phyloP scores from a whole-genome alignment of 2,888 invertebrate species.

The Scrobipalpa costella region DNA sequence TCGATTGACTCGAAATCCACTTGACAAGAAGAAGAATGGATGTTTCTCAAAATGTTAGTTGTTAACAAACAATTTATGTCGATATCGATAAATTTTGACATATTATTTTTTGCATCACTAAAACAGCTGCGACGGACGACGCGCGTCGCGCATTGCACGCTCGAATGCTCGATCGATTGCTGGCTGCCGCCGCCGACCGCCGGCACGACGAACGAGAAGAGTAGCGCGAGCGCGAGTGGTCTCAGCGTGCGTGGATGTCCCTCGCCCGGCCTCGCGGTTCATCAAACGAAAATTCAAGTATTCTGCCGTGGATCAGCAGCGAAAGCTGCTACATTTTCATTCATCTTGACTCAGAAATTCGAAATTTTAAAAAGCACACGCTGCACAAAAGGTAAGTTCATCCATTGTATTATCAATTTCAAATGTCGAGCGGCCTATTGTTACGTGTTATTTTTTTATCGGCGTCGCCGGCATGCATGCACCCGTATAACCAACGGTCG shows the following conservation, averaged over 20 bases:
- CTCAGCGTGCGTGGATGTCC: constrained; percentile 18
- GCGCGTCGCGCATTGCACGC: neutral
- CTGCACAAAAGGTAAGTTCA: constrained; percentile 9
- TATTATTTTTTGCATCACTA: constrained; percentile 12
- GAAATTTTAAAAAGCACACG: neutral
- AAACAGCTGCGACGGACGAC: constrained; percentile 19
- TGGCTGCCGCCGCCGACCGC: constrained; percentile 15
- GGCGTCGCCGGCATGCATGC: neutral
- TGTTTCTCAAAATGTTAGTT: too few relatives aligned
- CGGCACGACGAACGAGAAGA: constrained; percentile 16
- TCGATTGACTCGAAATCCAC: too few relatives aligned
- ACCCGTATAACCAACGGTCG: neutral
- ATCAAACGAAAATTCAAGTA: neutral
- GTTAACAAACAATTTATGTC: neutral
- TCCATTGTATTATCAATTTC: neutral
- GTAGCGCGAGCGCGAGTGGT: constrained; percentile 19
- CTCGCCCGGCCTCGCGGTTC: neutral
- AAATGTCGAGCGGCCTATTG: constrained; percentile 12
- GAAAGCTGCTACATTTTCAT: neutral
- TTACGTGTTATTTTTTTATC: constrained; percentile 11
- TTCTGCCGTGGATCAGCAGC: neutral
- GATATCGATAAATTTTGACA: constrained; percentile 8
- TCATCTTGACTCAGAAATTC: constrained; percentile 1
- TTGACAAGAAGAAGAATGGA: too few relatives aligned
- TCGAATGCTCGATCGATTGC: neutral